Base-by-base conservation (phyloP, 1,140 invertebrate genomes). In the Meloidogyne hapla region DNA sequence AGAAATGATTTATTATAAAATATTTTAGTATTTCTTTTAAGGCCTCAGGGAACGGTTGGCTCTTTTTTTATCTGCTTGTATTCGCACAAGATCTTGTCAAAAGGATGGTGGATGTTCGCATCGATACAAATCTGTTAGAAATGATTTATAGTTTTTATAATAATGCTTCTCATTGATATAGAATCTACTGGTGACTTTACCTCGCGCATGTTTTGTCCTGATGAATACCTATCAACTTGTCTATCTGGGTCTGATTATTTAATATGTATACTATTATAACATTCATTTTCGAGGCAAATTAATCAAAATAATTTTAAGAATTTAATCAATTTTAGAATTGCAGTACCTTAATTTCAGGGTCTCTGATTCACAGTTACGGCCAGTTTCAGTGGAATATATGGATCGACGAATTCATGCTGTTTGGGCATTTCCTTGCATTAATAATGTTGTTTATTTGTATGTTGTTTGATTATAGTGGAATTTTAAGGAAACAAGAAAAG, bases 191-290 rank as follows among this genome's bases (percentile, higher is more conserved):
- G 13, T 40, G 21, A 61, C 18, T 25, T 78, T 63, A 25, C 10
- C 25, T 12, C 56, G 5, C 1, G 65, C n/a, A 10, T 26, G n/a
- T 9, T 80, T 48, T 48, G 28, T 74, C 23, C 63, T 82, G 12
- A 25, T 80, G 26, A 80, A 80, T 62, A 65, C 80, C 28, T 80
- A 67, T 26, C 79, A 81, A 62, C 66, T 80, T 21, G 64, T 72
- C 25, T 80, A 80, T 68, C 66, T 80, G 18, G 79, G 79, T 69
- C 6, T 56, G 33, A 70, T 26, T 40, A 63, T 65, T 70, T 78
- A 33, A 4, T 23, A 33, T 21, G 48, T 21, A 13, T 33, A 26
- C 28, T 33, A 25, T 66, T 69, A 23, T 40, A 9, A n/a, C 2
- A 18, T 18, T 8, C 9, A 8, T 33, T n/a, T n/a, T n/a, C n/a